Conservation (phyloP, 2,113 vertebrate species). For the Nyctereutes procyonoides region DNA sequence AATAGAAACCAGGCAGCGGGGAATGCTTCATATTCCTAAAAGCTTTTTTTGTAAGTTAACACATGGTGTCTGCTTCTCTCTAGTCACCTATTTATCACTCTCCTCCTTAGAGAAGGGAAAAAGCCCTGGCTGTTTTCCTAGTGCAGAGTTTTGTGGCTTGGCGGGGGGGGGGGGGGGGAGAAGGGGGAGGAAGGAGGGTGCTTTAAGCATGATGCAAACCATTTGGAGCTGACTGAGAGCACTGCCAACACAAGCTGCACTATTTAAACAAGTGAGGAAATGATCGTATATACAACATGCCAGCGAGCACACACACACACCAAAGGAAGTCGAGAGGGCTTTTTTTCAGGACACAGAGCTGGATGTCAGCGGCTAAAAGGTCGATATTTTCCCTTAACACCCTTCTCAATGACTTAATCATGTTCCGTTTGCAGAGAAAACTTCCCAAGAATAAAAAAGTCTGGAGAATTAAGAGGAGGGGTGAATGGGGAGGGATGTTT, state of each 20-base stretch:
- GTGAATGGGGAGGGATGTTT: slow-evolving; percentile 83
- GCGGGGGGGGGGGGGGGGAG: slow-evolving; percentile 84
- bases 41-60: slow-evolving; percentile 89
- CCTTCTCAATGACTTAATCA: slow-evolving; percentile 97
- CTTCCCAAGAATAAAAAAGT: slow-evolving; percentile 94
- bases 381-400: slow-evolving; percentile 99
- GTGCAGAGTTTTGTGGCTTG: slow-evolving; percentile 88
- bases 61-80: slow-evolving; percentile 91
- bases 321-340: slow-evolving; percentile 93
- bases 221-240: slow-evolving; percentile 96
- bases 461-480: slow-evolving; percentile 83
- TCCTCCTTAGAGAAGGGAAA: slow-evolving; percentile 89
- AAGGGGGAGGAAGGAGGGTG: slow-evolving; percentile 88
- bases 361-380: slow-evolving; percentile 96
- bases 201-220: slow-evolving; percentile 99
- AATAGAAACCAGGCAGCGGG: slow-evolving; percentile 87
- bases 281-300: slow-evolving; percentile 99
- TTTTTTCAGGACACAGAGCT: slow-evolving; percentile 90
- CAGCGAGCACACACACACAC: slow-evolving; percentile 89
- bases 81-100: slow-evolving; percentile 92
- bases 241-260: slow-evolving; percentile 99
- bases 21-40: slow-evolving; percentile 90
- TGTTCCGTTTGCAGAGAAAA: slow-evolving; percentile 93
- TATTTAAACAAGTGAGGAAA: slow-evolving; percentile 99
- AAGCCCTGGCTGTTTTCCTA: slow-evolving; percentile 90